A percentile compares a stretch with the other conserved stretches of the same genome.
These are phyloP conservation scores for Phymanthus crucifer DNA, from an alignment of 92 coral and sea anemone species.

Conservation along the genomic window DNA sequence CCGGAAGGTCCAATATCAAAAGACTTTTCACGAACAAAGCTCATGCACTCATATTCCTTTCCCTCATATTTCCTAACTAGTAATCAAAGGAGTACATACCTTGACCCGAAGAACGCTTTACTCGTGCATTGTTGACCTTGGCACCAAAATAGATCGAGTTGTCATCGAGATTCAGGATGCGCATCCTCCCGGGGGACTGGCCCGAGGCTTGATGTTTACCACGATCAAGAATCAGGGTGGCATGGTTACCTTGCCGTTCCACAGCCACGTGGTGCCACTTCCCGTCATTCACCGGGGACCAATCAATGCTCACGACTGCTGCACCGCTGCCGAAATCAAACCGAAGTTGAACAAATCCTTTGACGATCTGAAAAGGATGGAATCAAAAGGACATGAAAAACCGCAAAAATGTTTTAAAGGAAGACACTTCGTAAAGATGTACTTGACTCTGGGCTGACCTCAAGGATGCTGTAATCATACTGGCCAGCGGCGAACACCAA, in stretches of 20 bases:
- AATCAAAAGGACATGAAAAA: not conserved
- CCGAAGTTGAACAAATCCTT: slow-evolving; percentile 89
- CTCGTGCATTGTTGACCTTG: slow-evolving; percentile 63
- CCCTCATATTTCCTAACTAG: too few species aligned
- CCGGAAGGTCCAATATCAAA: too few species aligned
- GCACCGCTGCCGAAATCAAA: slow-evolving; percentile 98
- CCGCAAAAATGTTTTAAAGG: not conserved
- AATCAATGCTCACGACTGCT: slow-evolving; percentile 84
- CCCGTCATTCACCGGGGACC: slow-evolving; percentile 85
- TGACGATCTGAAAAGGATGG: slow-evolving; percentile 63
- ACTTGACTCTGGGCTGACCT: slow-evolving; percentile 52
- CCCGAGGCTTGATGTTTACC: slow-evolving; percentile 87
- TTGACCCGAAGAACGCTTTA: slow-evolving; percentile 45
- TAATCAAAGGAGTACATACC: not conserved
- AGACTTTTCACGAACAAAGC: too few species aligned
- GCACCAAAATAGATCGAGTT: slow-evolving; percentile 89
- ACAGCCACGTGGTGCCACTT: slow-evolving; percentile 96
- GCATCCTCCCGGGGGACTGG: slow-evolving; percentile 94
- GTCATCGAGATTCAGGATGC: slow-evolving; percentile 85
- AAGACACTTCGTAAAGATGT: not conserved
- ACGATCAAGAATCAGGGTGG: slow-evolving; percentile 80
- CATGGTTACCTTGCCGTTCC: slow-evolving; percentile 93
- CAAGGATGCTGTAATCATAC: slow-evolving; percentile 88
- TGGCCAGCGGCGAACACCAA: slow-evolving; percentile 92
- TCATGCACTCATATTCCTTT: too few species aligned